These are phyloP conservation scores for Penaeus indicus DNA, from an alignment of 1,140 invertebrate species.

Conservation along the genomic window DNA sequence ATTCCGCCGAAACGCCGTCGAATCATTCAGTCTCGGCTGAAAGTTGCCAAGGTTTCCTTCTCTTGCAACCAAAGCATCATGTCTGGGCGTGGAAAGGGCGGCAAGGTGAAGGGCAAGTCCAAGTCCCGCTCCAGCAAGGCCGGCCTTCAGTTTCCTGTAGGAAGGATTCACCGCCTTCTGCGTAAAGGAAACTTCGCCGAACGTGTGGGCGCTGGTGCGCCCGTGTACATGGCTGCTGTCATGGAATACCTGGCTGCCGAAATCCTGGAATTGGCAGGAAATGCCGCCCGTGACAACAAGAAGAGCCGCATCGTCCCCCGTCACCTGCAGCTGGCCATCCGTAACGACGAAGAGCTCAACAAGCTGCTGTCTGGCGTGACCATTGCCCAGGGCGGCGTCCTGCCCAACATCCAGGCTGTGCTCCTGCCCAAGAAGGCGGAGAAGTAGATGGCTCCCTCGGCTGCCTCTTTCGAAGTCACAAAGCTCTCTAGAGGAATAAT, in stretches of 20 bases:
- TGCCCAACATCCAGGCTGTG: slow-evolving; percentile 83
- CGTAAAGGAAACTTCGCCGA: slow-evolving; percentile 82
- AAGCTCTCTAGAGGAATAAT: too few species aligned
- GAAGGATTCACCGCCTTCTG: slow-evolving; percentile 79
- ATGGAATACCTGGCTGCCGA: slow-evolving; percentile 78
- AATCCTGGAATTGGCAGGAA: slow-evolving; percentile 73
- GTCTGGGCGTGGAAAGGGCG: slow-evolving; percentile 72
- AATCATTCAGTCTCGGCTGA: too few species aligned
- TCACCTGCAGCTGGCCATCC: slow-evolving; percentile 84
- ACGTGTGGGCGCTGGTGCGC: slow-evolving; percentile 78
- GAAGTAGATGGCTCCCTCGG: background rate
- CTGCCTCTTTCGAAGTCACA: too few species aligned
- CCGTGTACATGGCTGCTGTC: slow-evolving; percentile 80
- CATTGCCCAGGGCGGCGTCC: slow-evolving; percentile 85
- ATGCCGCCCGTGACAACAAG: slow-evolving; percentile 54
- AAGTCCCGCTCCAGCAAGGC: slow-evolving; percentile 75
- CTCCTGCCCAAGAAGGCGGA: slow-evolving; percentile 77
- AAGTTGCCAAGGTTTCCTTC: too few species aligned
- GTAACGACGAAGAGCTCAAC: slow-evolving; percentile 88
- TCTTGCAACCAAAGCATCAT: slow-evolving; percentile 73
- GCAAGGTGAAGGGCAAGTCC: slow-evolving; percentile 74
- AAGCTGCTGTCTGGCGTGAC: slow-evolving; percentile 83
- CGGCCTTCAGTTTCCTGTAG: slow-evolving; percentile 81
- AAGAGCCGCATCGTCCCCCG: slow-evolving; percentile 79
- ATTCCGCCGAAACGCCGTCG: too few species aligned